Evolutionary conservation across 2,888 invertebrate species (phyloP).

Genomic region (Tetanocera ferruginea): DNA sequence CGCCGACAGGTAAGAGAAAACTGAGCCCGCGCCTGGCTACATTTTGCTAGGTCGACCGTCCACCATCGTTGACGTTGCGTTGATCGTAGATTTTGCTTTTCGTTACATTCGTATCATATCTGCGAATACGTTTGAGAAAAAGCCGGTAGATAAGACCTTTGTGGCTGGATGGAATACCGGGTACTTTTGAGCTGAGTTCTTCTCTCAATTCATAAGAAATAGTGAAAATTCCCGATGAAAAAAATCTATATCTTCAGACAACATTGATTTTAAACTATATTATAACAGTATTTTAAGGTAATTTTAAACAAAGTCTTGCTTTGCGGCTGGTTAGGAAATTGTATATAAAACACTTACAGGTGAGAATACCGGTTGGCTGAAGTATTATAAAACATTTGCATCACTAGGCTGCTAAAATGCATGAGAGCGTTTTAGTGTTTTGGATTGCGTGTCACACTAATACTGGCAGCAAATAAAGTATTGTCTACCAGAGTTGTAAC

Average conservation of each 20-base stretch:
- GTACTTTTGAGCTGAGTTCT: not conserved
- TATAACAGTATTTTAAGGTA: too few species aligned
- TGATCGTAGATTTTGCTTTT: not conserved
- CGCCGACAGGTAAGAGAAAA: conserved; percentile 37
- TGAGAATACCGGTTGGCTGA: conserved; percentile 1
- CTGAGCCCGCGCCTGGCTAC: conserved; percentile 1
- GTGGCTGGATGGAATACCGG: conserved; percentile 1
- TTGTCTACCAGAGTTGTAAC: not conserved
- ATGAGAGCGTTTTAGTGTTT: not conserved
- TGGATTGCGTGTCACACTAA: conserved; percentile 6
- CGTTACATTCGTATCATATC: not conserved
- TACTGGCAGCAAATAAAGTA: not conserved
- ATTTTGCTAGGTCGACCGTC: not conserved
- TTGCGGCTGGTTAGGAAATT: too few species aligned
- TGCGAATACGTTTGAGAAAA: not conserved
- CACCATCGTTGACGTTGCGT: not conserved
- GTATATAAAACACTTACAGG: too few species aligned
- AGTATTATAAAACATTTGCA: too few species aligned
- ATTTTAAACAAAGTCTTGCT: too few species aligned
- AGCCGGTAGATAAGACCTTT: conserved; percentile 12
- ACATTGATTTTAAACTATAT: not conserved
- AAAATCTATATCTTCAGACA: not conserved
- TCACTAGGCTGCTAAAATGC: not conserved
- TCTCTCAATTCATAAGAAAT: not conserved
- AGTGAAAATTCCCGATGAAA: too few species aligned